Evolutionary conservation across 2,888 invertebrate species (phyloP).

Genomic region (Prosapia bicincta): DNA sequence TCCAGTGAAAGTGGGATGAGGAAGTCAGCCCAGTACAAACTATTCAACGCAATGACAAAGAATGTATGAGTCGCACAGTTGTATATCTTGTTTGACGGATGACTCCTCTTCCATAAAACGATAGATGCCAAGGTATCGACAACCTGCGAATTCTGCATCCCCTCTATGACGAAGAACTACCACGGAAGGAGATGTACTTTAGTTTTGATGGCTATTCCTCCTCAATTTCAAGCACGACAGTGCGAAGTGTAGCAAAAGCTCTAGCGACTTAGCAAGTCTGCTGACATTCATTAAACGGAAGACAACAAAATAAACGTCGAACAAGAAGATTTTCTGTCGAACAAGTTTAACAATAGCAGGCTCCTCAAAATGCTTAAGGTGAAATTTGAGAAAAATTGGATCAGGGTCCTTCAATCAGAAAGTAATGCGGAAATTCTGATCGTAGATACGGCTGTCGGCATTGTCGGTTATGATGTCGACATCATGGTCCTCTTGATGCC

Average conservation of each 20-base stretch:
- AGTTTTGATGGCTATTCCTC: too few relatives aligned
- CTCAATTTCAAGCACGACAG: slow-evolving; percentile 22
- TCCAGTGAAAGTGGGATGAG: too few relatives aligned
- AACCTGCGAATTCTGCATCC: neutral
- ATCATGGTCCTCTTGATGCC: neutral
- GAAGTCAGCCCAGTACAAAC: too few relatives aligned
- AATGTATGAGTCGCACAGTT: slow-evolving; percentile 7
- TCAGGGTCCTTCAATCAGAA: slow-evolving; percentile 6
- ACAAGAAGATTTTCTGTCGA: slow-evolving; percentile 9
- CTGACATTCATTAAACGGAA: neutral
- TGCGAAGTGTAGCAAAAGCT: slow-evolving; percentile 18
- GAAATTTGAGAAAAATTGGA: neutral
- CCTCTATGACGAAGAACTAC: neutral
- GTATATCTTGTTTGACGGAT: slow-evolving; percentile 7
- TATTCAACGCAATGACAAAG: slow-evolving; percentile 28
- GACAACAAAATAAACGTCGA: slow-evolving; percentile 3
- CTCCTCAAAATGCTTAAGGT: slow-evolving; percentile 14
- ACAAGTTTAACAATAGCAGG: slow-evolving; percentile 8
- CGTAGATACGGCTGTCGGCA: neutral
- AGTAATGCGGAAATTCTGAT: slow-evolving; percentile 5
- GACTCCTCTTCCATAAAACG: slow-evolving; percentile 12
- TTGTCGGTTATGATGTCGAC: slow-evolving; percentile 4
- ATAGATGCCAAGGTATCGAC: slow-evolving; percentile 15
- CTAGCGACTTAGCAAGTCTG: slow-evolving; percentile 14
- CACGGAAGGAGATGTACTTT: too few relatives aligned